Evolutionary conservation across 23 tunicate species (phyloP).

Genomic region (Aplidium turbinatum): DNA sequence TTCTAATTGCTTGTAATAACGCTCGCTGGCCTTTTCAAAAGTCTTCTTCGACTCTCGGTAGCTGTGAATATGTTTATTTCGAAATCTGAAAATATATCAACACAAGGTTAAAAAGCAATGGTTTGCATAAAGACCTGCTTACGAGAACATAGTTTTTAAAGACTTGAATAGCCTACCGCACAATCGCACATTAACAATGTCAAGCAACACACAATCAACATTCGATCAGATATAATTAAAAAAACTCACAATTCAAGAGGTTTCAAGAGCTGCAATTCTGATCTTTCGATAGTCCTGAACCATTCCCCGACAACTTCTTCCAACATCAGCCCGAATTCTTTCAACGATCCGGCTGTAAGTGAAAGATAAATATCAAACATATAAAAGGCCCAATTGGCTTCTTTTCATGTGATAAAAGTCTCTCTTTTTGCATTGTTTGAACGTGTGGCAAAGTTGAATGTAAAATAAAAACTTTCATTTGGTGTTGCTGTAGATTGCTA

Average conservation of each 20-base stretch:
- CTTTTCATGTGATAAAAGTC: too few species aligned
- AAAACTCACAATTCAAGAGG: conserved; percentile 84
- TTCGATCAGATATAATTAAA: too few species aligned
- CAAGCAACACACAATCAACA: too few species aligned
- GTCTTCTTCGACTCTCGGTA: conserved; percentile 69
- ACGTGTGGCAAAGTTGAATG: too few species aligned
- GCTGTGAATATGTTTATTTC: conserved; percentile 66
- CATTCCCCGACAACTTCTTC: conserved; percentile 72
- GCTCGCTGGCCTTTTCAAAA: conserved; percentile 87
- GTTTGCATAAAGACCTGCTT: background rate
- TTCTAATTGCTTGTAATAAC: conserved; percentile 83
- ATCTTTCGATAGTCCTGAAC: conserved; percentile 70
- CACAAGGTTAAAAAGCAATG: too few species aligned
- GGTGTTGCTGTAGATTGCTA: too few species aligned
- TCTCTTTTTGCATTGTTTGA: too few species aligned
- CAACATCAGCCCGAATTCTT: conserved; percentile 76
- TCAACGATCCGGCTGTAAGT: conserved; percentile 76
- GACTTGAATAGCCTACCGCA: background rate
- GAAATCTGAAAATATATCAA: conserved; percentile 51
- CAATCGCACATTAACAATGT: background rate
- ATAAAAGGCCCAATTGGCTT: too few species aligned
- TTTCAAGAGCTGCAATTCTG: conserved; percentile 53
- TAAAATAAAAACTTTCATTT: too few species aligned
- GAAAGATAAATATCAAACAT: background rate
- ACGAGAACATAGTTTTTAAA: background rate